Evolutionary conservation across 2,888 invertebrate species (phyloP), one percentile per base, ranked within the genome.

Genomic region (Oconnorella tubifera): DNA sequence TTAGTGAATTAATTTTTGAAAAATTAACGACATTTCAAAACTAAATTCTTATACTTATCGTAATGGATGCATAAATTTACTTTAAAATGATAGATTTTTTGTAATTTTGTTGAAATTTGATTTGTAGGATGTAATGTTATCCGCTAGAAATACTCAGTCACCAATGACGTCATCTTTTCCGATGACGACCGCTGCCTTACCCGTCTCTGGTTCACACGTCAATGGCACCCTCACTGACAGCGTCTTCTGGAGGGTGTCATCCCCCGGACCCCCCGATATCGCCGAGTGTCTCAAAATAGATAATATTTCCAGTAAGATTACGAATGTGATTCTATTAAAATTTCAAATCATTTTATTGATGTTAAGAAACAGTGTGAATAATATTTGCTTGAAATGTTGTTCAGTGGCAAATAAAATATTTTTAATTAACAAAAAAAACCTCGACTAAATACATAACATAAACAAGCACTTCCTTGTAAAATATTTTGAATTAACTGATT

Each of bases 121-220:
- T 56, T 74, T 25, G n/a, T 75, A 80, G 80, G 80, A 80, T 79
- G 80, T 80, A 68, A 80, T 80, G 80, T 74, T 80, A 55, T 80
- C 80, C 66, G 80, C 79, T 3, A 77, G 79, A 50, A 77, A 75
- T 59, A 78, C 78, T 3, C 79, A 79, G 73, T 79, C 80, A n/a
- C 80, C 80, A 4, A 70, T 78, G 74, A 77, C 80, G 48, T 75
- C 78, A 1, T 76, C 75, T 25, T 73, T 19, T 72, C 72, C 40
- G 73, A 73, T 3, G 69, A 14, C 40, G 19, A 14, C 40, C 10
- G 19, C 40, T 14, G 6, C 40, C 40, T 14, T 14, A 14, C 19
- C 40, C 10, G 6, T 19, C 10, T 14, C 40, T 14, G 6, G 10
- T 14, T 40, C 40, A 19, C n/a, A n/a, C n/a, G n/a, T n/a, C n/a